Conservation (phyloP, 1,140 invertebrate species). For the Neoseiulus cucumeris region DNA sequence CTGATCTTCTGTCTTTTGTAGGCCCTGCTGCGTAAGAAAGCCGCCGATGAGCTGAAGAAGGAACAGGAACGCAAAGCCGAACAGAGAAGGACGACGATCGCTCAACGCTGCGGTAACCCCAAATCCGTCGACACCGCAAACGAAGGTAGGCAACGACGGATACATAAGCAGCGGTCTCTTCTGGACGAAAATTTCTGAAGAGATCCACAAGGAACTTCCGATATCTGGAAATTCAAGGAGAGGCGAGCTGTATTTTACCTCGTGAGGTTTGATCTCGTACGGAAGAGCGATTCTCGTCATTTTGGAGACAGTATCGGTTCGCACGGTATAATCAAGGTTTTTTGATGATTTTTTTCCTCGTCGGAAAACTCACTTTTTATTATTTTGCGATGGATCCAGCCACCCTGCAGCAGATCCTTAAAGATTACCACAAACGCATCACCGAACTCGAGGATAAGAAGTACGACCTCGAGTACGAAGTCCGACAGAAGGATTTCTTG, state of each 20-base stretch:
- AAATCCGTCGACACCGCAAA: slow-evolving; percentile 73
- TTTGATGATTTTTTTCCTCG: background rate
- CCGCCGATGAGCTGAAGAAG: slow-evolving; percentile 97
- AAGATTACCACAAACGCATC: slow-evolving; percentile 78
- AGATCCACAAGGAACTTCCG: too few species aligned
- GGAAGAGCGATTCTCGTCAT: too few species aligned
- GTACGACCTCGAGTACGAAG: slow-evolving; percentile 92
- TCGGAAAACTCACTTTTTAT: too few species aligned
- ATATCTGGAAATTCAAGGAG: too few species aligned
- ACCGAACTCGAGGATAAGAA: slow-evolving; percentile 83
- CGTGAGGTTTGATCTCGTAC: too few species aligned
- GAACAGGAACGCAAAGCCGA: slow-evolving; percentile 96
- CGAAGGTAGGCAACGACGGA: slow-evolving; percentile 58
- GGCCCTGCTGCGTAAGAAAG: slow-evolving; percentile 95
- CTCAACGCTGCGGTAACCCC: slow-evolving; percentile 73
- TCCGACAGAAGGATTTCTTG: slow-evolving; percentile 83
- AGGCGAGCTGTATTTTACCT: too few species aligned
- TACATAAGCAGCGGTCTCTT: too few species aligned
- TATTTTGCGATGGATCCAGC: slow-evolving; percentile 36
- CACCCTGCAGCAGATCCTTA: slow-evolving; percentile 84
- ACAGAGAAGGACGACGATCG: slow-evolving; percentile 90
- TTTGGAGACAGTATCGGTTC: too few species aligned
- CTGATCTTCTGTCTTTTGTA: slow-evolving; percentile 23
- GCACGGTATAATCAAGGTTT: background rate
- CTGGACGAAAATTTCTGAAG: too few species aligned